These are phyloP conservation scores for Nysson spinosus DNA, from an alignment of 2,888 invertebrate species.

Conservation along the genomic window DNA sequence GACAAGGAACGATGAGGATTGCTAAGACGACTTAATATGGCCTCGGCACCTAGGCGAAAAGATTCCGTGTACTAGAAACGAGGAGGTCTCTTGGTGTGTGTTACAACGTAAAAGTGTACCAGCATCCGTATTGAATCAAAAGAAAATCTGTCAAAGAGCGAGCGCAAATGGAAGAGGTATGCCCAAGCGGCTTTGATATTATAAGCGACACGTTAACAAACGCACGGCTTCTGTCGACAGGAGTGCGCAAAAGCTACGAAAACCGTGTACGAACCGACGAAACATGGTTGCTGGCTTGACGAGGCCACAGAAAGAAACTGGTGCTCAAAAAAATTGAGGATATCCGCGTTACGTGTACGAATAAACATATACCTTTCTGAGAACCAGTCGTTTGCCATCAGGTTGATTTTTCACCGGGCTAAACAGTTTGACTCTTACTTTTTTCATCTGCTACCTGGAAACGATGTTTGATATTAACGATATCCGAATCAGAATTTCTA, in stretches of 20 bases:
- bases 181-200: conserved; percentile 65
- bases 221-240: conserved; percentile 38
- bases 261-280: conserved; percentile 44
- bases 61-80: conserved; percentile 21
- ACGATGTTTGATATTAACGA: too few relatives aligned
- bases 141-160: conserved; percentile 74
- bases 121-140: conserved; percentile 68
- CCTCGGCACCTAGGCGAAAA: conserved; percentile 11
- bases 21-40: conserved; percentile 33
- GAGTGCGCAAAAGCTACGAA: conserved; percentile 23
- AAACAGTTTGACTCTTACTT: too few relatives aligned
- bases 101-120: conserved; percentile 16
- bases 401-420: too few relatives aligned
- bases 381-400: too few relatives aligned
- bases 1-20: conserved; percentile 15
- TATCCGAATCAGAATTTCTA: too few relatives aligned
- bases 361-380: not conserved
- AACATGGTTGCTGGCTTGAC: conserved; percentile 32
- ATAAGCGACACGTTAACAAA: conserved; percentile 50
- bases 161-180: conserved; percentile 66
- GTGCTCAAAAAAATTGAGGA: conserved; percentile 52
- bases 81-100: conserved; percentile 18
- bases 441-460: too few relatives aligned
- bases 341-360: conserved; percentile 3
- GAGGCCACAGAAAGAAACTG: conserved; percentile 46